These are phyloP conservation scores for Collichthys lucidus DNA, from an alignment of 2,113 vertebrate genomes.

Conservation along the genomic window DNA sequence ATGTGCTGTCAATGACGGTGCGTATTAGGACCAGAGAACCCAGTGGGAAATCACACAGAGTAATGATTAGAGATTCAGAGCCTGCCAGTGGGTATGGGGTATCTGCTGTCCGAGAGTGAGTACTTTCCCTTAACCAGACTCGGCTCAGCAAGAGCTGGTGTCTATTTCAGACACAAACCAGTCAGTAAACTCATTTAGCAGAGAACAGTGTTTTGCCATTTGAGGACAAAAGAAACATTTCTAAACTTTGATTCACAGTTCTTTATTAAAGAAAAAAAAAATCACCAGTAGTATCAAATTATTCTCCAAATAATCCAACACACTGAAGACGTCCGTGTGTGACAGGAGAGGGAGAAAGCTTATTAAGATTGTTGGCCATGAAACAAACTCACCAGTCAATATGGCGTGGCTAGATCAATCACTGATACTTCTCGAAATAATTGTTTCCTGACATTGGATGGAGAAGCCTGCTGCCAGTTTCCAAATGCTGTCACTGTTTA, in stretches of 20 bases:
- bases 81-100: constrained; percentile 32
- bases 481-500: constrained; percentile 41
- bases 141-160: constrained; percentile 13
- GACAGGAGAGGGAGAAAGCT: not conserved
- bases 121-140: constrained; percentile 41
- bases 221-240: not conserved
- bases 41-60: constrained; percentile 68
- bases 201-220: not conserved
- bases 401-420: not conserved
- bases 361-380: constrained; percentile 4
- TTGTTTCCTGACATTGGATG: constrained; percentile 8
- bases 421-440: constrained; percentile 3
- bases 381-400: constrained; percentile 6
- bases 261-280: not conserved
- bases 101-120: constrained; percentile 28
- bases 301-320: not conserved
- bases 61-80: constrained; percentile 64
- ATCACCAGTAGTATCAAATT: not conserved
- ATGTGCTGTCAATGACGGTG: constrained; percentile 53
- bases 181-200: not conserved
- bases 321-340: not conserved
- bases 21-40: constrained; percentile 56
- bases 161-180: constrained; percentile 31
- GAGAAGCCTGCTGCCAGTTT: not conserved
- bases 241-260: not conserved